phyloP scores from a whole-genome alignment of 2,797 vertebrate genomes.

The Melanotaenia parkinsoni region DNA sequence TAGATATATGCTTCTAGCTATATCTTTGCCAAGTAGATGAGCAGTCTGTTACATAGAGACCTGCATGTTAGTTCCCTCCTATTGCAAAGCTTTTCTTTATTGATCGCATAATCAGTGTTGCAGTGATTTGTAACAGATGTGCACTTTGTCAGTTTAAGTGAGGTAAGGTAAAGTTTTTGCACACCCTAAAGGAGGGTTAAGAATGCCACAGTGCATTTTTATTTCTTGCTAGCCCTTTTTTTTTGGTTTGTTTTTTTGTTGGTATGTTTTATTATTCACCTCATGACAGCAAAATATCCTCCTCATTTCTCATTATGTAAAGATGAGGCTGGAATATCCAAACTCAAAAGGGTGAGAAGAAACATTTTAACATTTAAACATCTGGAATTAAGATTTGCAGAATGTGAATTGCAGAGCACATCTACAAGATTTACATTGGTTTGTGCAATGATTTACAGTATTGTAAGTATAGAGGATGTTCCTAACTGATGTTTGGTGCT shows the following conservation, averaged over 20 bases:
- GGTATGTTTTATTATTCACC: conserved; percentile 20
- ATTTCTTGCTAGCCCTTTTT: conserved; percentile 12
- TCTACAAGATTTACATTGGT: conserved; percentile 53
- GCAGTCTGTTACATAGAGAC: conserved; percentile 55
- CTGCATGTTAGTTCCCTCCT: conserved; percentile 30
- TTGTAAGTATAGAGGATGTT: conserved; percentile 67
- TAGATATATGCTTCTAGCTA: conserved; percentile 21
- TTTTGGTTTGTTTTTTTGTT: conserved; percentile 10
- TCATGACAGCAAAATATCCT: conserved; percentile 23
- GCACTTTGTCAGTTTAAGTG: conserved; percentile 70
- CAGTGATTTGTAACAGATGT: conserved; percentile 62
- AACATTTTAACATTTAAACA: conserved; percentile 24
- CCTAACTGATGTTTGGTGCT: conserved; percentile 65
- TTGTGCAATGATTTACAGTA: conserved; percentile 73
- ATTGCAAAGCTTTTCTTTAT: conserved; percentile 50
- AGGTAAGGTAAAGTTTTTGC: conserved; percentile 56
- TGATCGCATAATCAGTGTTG: conserved; percentile 52
- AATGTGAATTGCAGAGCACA: conserved; percentile 41
- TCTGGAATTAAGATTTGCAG: conserved; percentile 23
- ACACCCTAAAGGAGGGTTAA: conserved; percentile 49
- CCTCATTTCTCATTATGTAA: not conserved
- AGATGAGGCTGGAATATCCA: conserved; percentile 23
- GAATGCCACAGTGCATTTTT: conserved; percentile 41
- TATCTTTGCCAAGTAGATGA: conserved; percentile 61
- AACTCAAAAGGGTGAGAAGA: conserved; percentile 19